Percentiles rank a stretch among this genome's conserved stretches.
These are phyloP conservation scores for Philotrypesis tridentata DNA, from an alignment of 1,140 invertebrate species.

Conservation along the genomic window DNA sequence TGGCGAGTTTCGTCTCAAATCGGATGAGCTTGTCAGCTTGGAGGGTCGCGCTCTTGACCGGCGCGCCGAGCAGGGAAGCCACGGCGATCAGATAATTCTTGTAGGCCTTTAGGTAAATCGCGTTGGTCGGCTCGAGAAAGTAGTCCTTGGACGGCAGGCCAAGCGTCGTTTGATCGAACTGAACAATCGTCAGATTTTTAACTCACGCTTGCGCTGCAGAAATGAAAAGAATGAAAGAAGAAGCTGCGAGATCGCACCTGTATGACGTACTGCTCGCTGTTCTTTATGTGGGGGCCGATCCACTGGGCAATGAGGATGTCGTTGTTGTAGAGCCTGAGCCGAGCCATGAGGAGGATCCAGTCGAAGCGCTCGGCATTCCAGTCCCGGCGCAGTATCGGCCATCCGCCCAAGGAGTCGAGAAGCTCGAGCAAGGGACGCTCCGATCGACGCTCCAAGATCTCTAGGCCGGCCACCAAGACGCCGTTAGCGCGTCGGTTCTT, in stretches of 20 bases:
- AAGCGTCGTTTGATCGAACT: constrained; percentile 91
- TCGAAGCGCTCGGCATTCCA: constrained; percentile 82
- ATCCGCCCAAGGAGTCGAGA: constrained; percentile 85
- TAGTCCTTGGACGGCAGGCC: constrained; percentile 91
- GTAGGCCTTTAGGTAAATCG: constrained; percentile 85
- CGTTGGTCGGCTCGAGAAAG: constrained; percentile 82
- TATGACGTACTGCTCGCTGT: constrained; percentile 89
- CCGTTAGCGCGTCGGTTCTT: background rate
- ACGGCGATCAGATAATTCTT: constrained; percentile 84
- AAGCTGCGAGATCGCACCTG: constrained; percentile 74
- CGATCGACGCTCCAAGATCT: constrained; percentile 80
- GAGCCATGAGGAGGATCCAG: constrained; percentile 84
- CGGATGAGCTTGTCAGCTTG: constrained; percentile 84
- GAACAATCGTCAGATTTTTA: no score
- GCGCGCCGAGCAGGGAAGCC: constrained; percentile 80
- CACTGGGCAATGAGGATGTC: constrained; percentile 88
- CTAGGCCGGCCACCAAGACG: constrained; percentile 64
- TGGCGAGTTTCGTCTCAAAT: constrained; percentile 87
- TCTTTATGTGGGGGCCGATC: constrained; percentile 91
- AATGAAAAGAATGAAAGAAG: background rate
- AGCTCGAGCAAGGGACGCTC: constrained; percentile 83
- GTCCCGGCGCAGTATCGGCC: constrained; percentile 83
- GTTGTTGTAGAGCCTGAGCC: constrained; percentile 87
- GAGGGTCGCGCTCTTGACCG: constrained; percentile 74
- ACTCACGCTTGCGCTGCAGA: no score